Percentiles rank a stretch among this genome's conserved stretches.
Evolutionary conservation across 2,888 invertebrate genomes (phyloP).

Genomic region (Ectemnius continuus): DNA sequence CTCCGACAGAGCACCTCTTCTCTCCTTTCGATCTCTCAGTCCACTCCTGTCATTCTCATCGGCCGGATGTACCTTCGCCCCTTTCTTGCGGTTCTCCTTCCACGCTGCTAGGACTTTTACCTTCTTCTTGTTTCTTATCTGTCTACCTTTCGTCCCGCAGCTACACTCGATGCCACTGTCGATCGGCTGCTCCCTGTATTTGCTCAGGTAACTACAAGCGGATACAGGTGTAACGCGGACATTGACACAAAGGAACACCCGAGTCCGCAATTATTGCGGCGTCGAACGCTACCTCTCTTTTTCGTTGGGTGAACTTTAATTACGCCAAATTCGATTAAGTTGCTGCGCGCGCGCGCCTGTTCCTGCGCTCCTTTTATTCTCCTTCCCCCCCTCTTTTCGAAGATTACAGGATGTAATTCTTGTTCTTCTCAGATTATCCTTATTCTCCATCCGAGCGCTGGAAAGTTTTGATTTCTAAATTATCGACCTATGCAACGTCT

Average conservation of each 20-base stretch:
- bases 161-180: constrained; percentile 6
- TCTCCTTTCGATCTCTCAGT: background rate
- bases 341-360: constrained; percentile 27
- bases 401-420: background rate
- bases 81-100: background rate
- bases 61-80: constrained; percentile 44
- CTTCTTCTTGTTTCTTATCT: background rate
- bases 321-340: constrained; percentile 54
- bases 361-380: constrained; percentile 10
- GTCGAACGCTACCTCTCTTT: background rate
- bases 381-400: background rate
- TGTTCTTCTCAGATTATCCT: too few relatives aligned
- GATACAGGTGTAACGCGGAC: constrained; percentile 61
- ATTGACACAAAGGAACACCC: constrained; percentile 53
- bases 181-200: constrained; percentile 43
- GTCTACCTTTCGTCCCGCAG: background rate
- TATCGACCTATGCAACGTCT: background rate
- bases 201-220: constrained; percentile 56
- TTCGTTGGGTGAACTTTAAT: constrained; percentile 43
- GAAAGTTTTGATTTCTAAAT: background rate
- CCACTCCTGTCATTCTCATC: constrained; percentile 37
- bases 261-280: constrained; percentile 58
- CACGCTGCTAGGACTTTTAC: constrained; percentile 1
- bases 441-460: too few relatives aligned
- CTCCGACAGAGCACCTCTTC: constrained; percentile 49